phyloP scores from a whole-genome alignment of 2,113 vertebrate genomes.

The Sturnira hondurensis region DNA sequence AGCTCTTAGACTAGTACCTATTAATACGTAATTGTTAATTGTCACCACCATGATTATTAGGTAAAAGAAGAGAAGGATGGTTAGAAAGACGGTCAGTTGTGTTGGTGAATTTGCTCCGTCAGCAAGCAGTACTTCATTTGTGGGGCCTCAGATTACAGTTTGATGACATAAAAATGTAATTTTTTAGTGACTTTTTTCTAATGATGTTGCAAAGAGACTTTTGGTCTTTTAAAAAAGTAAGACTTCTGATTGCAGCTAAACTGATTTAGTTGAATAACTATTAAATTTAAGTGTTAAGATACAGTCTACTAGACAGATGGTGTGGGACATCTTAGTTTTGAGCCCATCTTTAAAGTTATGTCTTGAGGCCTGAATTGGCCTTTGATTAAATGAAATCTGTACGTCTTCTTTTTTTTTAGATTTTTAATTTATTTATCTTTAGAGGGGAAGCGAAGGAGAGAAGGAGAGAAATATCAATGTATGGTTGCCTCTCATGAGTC shows the following conservation, averaged over 20 bases:
- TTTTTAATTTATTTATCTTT: no score
- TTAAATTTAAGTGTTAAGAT: background rate
- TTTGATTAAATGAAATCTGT: slow-evolving; percentile 1
- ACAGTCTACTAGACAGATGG: background rate
- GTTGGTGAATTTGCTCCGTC: background rate
- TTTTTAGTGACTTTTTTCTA: background rate
- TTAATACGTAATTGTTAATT: background rate
- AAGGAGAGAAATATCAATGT: no score
- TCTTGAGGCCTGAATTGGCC: background rate
- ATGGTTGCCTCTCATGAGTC: no score
- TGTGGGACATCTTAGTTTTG: background rate
- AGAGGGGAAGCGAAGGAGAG: no score
- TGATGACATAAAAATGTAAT: background rate
- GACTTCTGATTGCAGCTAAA: background rate
- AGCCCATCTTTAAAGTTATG: background rate
- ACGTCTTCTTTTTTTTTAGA: no score
- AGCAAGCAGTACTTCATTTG: slow-evolving; percentile 12
- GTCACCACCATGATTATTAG: background rate
- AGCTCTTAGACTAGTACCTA: background rate
- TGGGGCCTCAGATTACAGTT: background rate
- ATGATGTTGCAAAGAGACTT: background rate
- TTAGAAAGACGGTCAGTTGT: background rate
- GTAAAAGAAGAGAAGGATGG: background rate
- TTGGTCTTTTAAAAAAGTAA: background rate
- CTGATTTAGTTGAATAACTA: background rate